Conservation (phyloP, 1,140 invertebrate species). For the Oncopodura yosiiana region DNA sequence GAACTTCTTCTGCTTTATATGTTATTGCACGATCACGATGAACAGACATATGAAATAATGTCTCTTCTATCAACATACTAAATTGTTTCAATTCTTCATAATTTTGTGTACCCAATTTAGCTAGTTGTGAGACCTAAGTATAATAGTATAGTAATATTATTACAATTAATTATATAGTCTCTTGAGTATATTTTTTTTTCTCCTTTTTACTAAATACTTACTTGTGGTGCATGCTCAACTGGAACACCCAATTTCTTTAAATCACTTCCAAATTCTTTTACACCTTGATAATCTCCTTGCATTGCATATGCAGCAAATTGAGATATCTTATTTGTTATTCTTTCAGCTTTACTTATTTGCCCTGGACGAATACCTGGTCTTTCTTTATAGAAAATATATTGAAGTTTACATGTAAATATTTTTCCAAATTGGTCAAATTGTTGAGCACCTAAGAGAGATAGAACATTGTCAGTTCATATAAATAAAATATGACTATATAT, state of each 20-base stretch:
- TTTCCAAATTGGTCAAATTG: constrained; percentile 98
- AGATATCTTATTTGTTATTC: constrained; percentile 78
- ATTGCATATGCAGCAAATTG: constrained; percentile 91
- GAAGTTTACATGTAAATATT: constrained; percentile 96
- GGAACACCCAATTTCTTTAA: constrained; percentile 86
- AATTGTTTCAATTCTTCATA: constrained; percentile 88
- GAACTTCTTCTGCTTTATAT: constrained; percentile 97
- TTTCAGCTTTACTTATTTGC: constrained; percentile 86
- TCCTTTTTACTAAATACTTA: too few relatives aligned
- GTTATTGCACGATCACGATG: constrained; percentile 79
- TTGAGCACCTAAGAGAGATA: constrained; percentile 58
- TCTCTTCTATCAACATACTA: constrained; percentile 78
- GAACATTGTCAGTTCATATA: background rate
- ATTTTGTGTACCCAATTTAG: constrained; percentile 85
- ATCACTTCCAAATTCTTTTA: constrained; percentile 85
- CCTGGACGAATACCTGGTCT: constrained; percentile 90
- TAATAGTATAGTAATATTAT: constrained; percentile 1
- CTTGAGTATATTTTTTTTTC: background rate
- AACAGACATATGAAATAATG: constrained; percentile 68
- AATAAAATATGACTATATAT: background rate
- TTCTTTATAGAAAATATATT: constrained; percentile 98
- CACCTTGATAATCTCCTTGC: constrained; percentile 80
- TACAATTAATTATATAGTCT: background rate
- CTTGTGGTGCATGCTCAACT: constrained; percentile 91
- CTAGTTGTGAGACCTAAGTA: constrained; percentile 78